These are phyloP conservation scores for Kryptolebias ocellatus DNA, from an alignment of 2,797 vertebrate genomes.

Conservation along the genomic window DNA sequence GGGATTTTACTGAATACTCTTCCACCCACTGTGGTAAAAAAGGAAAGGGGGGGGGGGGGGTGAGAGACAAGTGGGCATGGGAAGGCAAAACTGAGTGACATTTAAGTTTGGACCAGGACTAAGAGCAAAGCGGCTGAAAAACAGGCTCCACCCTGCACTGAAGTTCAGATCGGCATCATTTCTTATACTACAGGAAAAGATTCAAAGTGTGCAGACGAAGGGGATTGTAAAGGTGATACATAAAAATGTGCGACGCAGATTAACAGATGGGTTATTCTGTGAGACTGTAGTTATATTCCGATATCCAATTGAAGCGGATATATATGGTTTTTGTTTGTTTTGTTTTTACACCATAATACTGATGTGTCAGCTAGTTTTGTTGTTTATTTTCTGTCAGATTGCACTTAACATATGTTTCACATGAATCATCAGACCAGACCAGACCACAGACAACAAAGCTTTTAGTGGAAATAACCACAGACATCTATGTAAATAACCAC, in stretches of 20 bases:
- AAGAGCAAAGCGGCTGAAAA: constrained; percentile 10
- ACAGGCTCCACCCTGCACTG: neutral
- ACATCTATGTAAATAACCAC: no score
- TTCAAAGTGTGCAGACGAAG: neutral
- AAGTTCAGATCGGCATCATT: neutral
- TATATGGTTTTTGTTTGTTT: no score
- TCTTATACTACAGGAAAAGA: neutral
- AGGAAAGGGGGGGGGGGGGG: neutral
- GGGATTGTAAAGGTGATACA: neutral
- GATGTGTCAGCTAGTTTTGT: no score
- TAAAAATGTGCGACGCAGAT: neutral
- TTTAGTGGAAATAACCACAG: no score
- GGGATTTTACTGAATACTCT: constrained; percentile 17
- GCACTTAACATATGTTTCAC: no score
- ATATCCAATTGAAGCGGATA: no score
- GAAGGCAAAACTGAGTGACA: constrained; percentile 25
- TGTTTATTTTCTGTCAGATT: no score
- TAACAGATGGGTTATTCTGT: neutral
- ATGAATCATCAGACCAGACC: no score
- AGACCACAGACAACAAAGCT: no score
- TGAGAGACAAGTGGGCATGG: constrained; percentile 26
- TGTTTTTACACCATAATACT: no score
- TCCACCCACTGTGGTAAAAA: constrained; percentile 33
- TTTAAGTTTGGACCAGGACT: constrained; percentile 27
- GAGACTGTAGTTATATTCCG: no score